These are phyloP conservation scores for Drosophila nasuta DNA, from an alignment of 1,140 invertebrate genomes.

Conservation along the genomic window DNA sequence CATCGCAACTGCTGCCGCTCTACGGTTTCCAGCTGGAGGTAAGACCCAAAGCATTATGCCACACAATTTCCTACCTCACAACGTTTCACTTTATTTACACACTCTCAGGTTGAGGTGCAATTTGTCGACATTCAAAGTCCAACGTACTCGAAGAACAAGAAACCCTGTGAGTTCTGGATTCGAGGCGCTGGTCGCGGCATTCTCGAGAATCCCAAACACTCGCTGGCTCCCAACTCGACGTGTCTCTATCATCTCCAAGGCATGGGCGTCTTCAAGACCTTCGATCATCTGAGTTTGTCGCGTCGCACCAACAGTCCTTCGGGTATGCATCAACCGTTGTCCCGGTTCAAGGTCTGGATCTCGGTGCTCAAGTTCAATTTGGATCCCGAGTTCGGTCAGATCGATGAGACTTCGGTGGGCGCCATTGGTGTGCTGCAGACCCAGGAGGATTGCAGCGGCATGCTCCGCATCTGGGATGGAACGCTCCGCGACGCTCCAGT, in stretches of 20 bases:
- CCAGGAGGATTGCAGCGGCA: conserved; percentile 91
- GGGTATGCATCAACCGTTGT: conserved; percentile 77
- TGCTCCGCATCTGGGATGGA: conserved; percentile 94
- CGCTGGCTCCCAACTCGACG: conserved; percentile 93
- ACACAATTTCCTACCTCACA: neutral
- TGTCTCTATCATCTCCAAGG: conserved; percentile 93
- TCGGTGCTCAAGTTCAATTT: conserved; percentile 94
- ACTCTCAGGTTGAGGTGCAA: conserved; percentile 88
- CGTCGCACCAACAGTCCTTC: conserved; percentile 71
- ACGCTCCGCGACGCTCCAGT: conserved; percentile 90
- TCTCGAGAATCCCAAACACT: conserved; percentile 92
- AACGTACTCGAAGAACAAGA: conserved; percentile 92
- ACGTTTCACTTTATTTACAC: neutral
- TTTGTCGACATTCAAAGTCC: conserved; percentile 93
- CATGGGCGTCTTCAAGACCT: conserved; percentile 81
- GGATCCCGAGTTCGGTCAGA: conserved; percentile 79
- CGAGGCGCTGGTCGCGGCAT: conserved; percentile 91
- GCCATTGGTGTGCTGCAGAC: conserved; percentile 86
- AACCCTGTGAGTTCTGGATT: conserved; percentile 94
- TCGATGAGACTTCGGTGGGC: conserved; percentile 86
- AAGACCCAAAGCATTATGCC: conserved; percentile 77
- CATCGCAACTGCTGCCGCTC: conserved; percentile 89
- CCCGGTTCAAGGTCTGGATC: conserved; percentile 92
- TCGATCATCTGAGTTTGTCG: conserved; percentile 79
- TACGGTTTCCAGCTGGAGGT: conserved; percentile 95